Evolutionary conservation across 2,797 vertebrate genomes (phyloP).

Genomic region (Dipus sagitta): DNA sequence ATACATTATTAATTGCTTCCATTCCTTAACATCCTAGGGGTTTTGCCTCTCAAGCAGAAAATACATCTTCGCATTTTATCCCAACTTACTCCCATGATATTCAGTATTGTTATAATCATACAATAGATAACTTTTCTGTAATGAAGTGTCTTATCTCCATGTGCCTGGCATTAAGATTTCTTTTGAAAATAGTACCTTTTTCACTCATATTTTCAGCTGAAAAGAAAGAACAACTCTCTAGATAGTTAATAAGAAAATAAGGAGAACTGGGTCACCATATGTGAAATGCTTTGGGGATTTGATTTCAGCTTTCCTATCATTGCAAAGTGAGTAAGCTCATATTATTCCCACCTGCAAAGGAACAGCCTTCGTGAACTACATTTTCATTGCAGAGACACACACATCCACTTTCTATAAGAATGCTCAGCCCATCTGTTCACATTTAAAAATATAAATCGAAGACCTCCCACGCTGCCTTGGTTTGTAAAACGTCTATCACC

Average conservation of each 20-base stretch:
- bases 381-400: slow-evolving; percentile 75
- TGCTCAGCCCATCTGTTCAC: slow-evolving; percentile 82
- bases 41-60: background rate
- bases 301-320: slow-evolving; percentile 65
- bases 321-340: slow-evolving; percentile 73
- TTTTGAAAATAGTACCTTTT: slow-evolving; percentile 55
- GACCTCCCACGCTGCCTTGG: slow-evolving; percentile 80
- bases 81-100: background rate
- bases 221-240: slow-evolving; percentile 60
- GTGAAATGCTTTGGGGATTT: slow-evolving; percentile 62
- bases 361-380: slow-evolving; percentile 82
- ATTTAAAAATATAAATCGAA: slow-evolving; percentile 84
- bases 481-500: slow-evolving; percentile 84
- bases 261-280: slow-evolving; percentile 80
- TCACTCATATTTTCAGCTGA: slow-evolving; percentile 48
- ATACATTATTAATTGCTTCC: background rate
- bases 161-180: slow-evolving; percentile 11
- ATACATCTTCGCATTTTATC: background rate
- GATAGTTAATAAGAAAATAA: slow-evolving; percentile 68
- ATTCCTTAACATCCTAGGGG: background rate
- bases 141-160: background rate
- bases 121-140: background rate
- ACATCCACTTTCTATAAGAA: slow-evolving; percentile 82
- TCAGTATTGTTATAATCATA: background rate
- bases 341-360: slow-evolving; percentile 83